Evolutionary conservation across 2,888 invertebrate species (phyloP), one percentile per base, ranked within the genome.

Genomic region (Xestia sexstrigata): DNA sequence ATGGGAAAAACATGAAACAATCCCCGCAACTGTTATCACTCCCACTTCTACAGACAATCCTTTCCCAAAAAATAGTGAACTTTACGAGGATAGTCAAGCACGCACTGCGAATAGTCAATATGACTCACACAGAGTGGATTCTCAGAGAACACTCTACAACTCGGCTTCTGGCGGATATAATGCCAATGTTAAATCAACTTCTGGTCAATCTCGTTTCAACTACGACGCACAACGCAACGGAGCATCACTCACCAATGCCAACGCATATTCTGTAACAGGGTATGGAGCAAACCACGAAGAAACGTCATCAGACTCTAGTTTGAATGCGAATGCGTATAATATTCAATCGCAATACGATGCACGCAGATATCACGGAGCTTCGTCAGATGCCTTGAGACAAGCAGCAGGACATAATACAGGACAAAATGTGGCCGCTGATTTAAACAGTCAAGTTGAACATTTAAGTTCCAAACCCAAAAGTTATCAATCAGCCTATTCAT

Each of bases 401-500:
- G 68, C 77, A 70, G 75, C 70, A 47, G 39, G 63, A 63, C 70
- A 83, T 23, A 83, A 75, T 67, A 49, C 86, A 68, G 85, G 81
- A 49, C 68, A 74, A 47, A 87, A 84, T 69, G 58, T 78, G 52
- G 85, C 83, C 69, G 60, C 75, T 62, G 85, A 89, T 84, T 78
- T 89, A 70, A 89, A 88, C 67, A 90, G 88, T 79, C 89, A 92
- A 79, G 90, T 93, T 49, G 93, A 92, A 78, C 83, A 90, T 82
- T 70, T 91, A 47, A 90, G 87, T 83, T 80, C 91, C 2, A 93
- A 90, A 78, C 97, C 97, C 23, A 96, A 96, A 91, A 93, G 93
- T 89, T 97, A 96, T 86, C 95, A 96, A 26, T 96, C 96, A 42
- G 95, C 96, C 35, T 97, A 96, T 90, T 95, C 97, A 11, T 97